A percentile compares a stretch with the other conserved stretches of the same genome.
Evolutionary conservation across 2,888 invertebrate genomes (phyloP).

Genomic region (Dryomyza anilis): DNA sequence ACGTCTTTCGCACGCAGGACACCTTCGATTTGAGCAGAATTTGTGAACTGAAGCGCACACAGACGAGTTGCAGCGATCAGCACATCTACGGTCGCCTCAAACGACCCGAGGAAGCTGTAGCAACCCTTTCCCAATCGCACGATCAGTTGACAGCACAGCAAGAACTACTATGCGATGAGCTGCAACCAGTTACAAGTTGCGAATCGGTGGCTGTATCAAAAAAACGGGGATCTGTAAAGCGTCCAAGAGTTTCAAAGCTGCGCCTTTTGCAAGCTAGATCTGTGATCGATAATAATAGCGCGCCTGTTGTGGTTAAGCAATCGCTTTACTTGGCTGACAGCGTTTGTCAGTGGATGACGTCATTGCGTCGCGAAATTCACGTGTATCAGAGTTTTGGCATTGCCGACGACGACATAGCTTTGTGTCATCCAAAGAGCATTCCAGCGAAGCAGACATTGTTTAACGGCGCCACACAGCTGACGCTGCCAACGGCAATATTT

Average conservation of each 20-base stretch:
- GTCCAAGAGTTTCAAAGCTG: slow-evolving; percentile 41
- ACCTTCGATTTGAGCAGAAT: slow-evolving; percentile 58
- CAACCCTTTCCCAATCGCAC: slow-evolving; percentile 16
- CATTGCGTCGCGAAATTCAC: slow-evolving; percentile 53
- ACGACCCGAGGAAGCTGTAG: too few relatives aligned
- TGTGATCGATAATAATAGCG: background rate
- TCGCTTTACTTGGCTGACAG: slow-evolving; percentile 48
- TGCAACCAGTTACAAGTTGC: too few relatives aligned
- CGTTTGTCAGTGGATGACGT: slow-evolving; percentile 57
- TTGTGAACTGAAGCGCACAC: slow-evolving; percentile 51
- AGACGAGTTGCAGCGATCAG: slow-evolving; percentile 54
- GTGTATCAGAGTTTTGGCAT: slow-evolving; percentile 43
- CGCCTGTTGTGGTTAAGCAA: slow-evolving; percentile 7
- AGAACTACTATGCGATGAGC: too few relatives aligned
- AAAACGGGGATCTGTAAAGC: too few relatives aligned
- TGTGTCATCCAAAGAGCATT: slow-evolving; percentile 56
- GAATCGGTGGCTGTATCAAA: too few relatives aligned
- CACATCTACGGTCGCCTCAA: slow-evolving; percentile 55
- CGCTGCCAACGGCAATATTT: background rate
- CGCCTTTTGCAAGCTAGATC: slow-evolving; percentile 33
- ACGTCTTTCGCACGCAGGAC: slow-evolving; percentile 56
- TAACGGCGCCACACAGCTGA: background rate
- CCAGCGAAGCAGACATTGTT: slow-evolving; percentile 44
- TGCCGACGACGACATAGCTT: slow-evolving; percentile 40
- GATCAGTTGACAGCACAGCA: slow-evolving; percentile 8